Base-by-base conservation (phyloP, 2,113 vertebrate genomes). In the Lepisosteus oculatus region DNA sequence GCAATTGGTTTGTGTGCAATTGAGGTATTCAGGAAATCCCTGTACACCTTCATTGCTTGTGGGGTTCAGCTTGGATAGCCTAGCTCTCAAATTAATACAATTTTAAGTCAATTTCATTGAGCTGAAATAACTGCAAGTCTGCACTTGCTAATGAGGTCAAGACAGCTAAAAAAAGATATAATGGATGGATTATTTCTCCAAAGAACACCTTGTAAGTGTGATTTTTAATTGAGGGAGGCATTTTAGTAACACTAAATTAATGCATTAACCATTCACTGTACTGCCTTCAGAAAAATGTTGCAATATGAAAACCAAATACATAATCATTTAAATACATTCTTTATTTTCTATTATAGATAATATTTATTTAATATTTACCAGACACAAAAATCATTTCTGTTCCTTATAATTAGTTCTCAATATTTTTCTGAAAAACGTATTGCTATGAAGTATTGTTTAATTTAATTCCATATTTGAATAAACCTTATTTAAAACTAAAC, bases 81-180 rank as follows among this genome's bases (percentile, higher is more conserved):
- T 29, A 45, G 42, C 67, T 57, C 55, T 57, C 14, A 69, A 68
- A 74, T 74, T 69, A 56, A 65, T 74, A 45, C 61, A n/a, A 63
- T 62, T 69, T 63, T 47, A 71, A 55, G 61, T 74, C 73, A 45
- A 69, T 70, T 69, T 65, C 73, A 74, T 74, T 63, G 73, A 70
- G 51, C 67, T 55, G 61, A 74, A 74, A 65, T 65, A 69, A 69
- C 68, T 74, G 73, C 61, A 64, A 70, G 67, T 57, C 61, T 63
- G 67, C 73, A 74, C 67, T 69, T 74, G 73, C 62, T 74, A 74
- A 74, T 73, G 61, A 68, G 73, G 67, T 74, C 67, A 70, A 56
- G 61, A 64, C 45, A 65, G 67, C 55, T 62, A 6, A 15, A 54
- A 57, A 64, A 64, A 29, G 43, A 42, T 29, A 55, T 14, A 41